Conservation (phyloP, 2,888 invertebrate genomes). For the Scaptodrosophila latifasciaeformis region DNA sequence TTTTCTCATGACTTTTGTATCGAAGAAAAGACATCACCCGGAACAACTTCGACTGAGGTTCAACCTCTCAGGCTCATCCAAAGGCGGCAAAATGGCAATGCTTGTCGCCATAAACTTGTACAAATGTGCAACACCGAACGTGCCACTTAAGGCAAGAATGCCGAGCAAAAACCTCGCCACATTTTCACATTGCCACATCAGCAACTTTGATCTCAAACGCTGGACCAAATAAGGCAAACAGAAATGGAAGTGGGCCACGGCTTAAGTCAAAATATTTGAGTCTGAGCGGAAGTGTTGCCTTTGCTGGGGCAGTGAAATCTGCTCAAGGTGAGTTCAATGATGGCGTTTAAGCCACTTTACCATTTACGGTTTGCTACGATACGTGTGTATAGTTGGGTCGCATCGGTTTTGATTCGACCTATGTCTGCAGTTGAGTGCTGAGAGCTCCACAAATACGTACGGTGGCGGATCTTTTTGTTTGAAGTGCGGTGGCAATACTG, state of each 20-base stretch:
- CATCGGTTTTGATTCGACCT: too few species aligned
- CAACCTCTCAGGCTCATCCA: conserved; percentile 56
- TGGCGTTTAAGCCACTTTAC: conserved; percentile 47
- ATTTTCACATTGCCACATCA: conserved; percentile 13
- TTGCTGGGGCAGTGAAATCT: conserved; percentile 32
- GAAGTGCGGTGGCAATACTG: conserved; percentile 36
- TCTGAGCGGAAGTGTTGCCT: conserved; percentile 3
- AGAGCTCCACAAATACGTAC: not conserved
- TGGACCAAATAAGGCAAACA: too few species aligned
- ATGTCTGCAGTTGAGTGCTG: conserved; percentile 22
- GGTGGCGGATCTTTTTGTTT: conserved; percentile 52
- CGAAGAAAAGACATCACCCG: conserved; percentile 19
- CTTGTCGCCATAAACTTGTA: conserved; percentile 67
- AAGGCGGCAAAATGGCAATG: conserved; percentile 49
- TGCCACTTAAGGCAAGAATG: conserved; percentile 48
- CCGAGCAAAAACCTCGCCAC: conserved; percentile 2
- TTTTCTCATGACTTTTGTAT: conserved; percentile 64
- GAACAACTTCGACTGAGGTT: not conserved
- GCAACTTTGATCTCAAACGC: too few species aligned
- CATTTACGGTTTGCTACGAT: conserved; percentile 48
- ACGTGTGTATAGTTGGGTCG: conserved; percentile 34
- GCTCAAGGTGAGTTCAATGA: conserved; percentile 62
- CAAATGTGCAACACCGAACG: conserved; percentile 59
- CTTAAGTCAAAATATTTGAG: conserved; percentile 11
- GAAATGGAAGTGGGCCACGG: conserved; percentile 2